Evolutionary conservation across 2,797 vertebrate genomes (phyloP).

Genomic region (Pogoniulus pusillus): DNA sequence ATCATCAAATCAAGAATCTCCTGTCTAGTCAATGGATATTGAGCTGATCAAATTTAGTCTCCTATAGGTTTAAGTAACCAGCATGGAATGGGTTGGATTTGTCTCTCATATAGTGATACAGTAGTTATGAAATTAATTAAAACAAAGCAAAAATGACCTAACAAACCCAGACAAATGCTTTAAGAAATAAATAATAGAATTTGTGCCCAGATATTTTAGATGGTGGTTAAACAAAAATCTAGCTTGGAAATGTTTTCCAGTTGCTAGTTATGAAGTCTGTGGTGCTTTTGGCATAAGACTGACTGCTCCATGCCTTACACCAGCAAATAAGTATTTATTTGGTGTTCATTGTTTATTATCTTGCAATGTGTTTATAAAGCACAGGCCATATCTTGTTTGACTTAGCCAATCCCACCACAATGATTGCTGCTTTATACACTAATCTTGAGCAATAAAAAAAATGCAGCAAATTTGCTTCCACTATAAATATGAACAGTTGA

Average conservation of each 20-base stretch:
- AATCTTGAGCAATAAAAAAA: background rate
- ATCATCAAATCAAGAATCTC: conserved; percentile 18
- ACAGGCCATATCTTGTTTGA: background rate
- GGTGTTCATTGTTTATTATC: background rate
- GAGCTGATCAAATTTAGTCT: background rate
- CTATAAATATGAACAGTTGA: background rate
- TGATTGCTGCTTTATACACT: background rate
- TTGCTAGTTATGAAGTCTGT: background rate
- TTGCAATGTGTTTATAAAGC: background rate
- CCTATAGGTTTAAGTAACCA: background rate
- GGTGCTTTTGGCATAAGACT: background rate
- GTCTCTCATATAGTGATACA: background rate
- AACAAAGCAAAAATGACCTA: background rate
- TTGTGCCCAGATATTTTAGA: background rate
- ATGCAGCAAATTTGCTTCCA: background rate
- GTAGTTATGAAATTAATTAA: background rate
- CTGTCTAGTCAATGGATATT: background rate
- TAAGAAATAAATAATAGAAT: background rate
- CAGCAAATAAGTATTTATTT: background rate
- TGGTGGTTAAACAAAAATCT: background rate
- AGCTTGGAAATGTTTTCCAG: background rate
- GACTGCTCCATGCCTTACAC: background rate
- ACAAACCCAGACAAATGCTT: background rate
- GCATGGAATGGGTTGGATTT: background rate
- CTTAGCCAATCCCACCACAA: background rate